phyloP scores from a whole-genome alignment of 2,113 vertebrate genomes.

The Neomonachus schauinslandi region DNA sequence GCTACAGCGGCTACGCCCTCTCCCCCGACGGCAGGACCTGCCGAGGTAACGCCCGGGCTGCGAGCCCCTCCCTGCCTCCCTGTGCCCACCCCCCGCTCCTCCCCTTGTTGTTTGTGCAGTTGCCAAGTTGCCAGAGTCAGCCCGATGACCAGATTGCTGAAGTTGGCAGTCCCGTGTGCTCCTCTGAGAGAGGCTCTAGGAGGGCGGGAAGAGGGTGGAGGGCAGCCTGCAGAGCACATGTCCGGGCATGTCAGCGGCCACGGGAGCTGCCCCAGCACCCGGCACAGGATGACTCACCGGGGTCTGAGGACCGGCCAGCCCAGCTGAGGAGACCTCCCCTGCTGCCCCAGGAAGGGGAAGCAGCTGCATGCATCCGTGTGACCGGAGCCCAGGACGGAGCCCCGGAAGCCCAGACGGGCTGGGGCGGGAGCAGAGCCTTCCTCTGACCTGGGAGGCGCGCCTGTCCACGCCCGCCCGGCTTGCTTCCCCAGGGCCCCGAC shows the following conservation, averaged over 20 bases:
- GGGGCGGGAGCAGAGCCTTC: background rate
- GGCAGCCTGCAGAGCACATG: conserved; percentile 9
- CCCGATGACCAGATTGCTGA: background rate
- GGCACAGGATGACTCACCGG: conserved; percentile 68
- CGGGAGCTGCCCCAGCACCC: background rate
- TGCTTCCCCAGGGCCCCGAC: background rate
- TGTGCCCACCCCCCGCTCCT: fast-evolving
- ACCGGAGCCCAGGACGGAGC: too few species aligned
- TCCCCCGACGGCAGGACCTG: conserved; percentile 87
- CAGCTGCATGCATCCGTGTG: background rate
- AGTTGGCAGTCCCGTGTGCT: background rate
- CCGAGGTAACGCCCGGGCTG: conserved; percentile 87
- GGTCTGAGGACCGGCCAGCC: conserved; percentile 62
- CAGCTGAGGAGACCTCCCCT: background rate
- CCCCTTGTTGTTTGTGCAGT: fast-evolving
- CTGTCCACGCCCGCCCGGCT: background rate
- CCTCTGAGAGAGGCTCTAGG: background rate
- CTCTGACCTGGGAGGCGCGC: background rate
- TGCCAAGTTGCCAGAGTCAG: background rate
- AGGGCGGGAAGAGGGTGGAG: background rate
- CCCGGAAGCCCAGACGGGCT: background rate
- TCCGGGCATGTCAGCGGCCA: conserved; percentile 68
- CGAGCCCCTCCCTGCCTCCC: fast-evolving
- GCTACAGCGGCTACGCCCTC: conserved; percentile 90
- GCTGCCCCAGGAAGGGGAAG: conserved; percentile 3